Conservation (phyloP, 2,113 vertebrate species). For the Osmerus eperlanus region DNA sequence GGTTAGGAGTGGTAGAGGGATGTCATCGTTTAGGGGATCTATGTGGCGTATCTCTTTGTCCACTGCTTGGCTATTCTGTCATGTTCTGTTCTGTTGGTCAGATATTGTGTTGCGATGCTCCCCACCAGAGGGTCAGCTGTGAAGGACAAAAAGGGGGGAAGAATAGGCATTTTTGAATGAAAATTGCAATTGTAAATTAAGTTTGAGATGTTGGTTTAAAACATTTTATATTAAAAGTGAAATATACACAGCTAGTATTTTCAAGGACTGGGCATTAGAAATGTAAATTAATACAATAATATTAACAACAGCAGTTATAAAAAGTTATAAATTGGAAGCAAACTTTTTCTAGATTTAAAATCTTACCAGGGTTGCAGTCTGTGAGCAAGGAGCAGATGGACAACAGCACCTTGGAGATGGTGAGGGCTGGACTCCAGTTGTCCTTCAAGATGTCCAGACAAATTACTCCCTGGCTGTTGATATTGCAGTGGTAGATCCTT, state of each 20-base stretch:
- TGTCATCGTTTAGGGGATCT: conserved; percentile 33
- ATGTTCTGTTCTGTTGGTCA: conserved; percentile 88
- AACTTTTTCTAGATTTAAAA: no score
- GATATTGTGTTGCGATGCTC: conserved; percentile 86
- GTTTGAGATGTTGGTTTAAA: no score
- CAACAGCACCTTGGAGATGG: conserved; percentile 91
- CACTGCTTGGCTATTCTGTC: conserved; percentile 88
- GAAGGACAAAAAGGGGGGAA: neutral
- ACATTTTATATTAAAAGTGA: no score
- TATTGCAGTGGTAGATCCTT: conserved; percentile 94
- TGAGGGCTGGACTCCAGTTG: conserved; percentile 91
- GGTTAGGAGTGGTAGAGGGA: neutral
- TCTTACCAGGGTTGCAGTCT: conserved; percentile 91
- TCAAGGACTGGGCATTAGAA: no score
- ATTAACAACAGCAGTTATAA: no score
- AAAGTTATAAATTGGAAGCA: no score
- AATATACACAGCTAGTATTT: no score
- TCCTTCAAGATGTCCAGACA: conserved; percentile 95
- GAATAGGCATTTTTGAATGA: neutral
- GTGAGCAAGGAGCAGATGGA: conserved; percentile 95
- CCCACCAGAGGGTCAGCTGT: conserved; percentile 77
- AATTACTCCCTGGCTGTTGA: conserved; percentile 95
- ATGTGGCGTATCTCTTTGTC: conserved; percentile 87
- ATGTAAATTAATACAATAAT: no score
- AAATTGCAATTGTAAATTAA: no score